Conservation (phyloP, 1,140 invertebrate genomes). For the Sarcophaga bullata region DNA sequence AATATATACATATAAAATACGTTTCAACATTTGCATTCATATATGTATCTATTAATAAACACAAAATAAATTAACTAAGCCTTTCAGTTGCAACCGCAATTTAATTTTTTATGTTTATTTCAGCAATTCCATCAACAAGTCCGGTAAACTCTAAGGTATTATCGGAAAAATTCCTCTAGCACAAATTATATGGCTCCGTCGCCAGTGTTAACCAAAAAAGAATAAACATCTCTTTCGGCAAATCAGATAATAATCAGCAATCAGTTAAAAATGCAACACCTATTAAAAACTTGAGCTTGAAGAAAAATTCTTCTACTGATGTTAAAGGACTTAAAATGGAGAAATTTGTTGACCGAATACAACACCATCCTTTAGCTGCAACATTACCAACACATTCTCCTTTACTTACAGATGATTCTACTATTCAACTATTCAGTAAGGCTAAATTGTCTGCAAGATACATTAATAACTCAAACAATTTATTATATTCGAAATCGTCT, state of each 20-base stretch:
- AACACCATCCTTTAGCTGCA: constrained; percentile 46
- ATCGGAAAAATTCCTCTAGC: constrained; percentile 84
- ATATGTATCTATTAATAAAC: too few relatives aligned
- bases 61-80: too few relatives aligned
- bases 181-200: constrained; percentile 69
- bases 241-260: background rate
- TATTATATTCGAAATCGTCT: background rate
- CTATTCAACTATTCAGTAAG: constrained; percentile 50
- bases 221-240: background rate
- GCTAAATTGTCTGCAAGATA: constrained; percentile 58
- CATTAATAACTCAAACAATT: constrained; percentile 50
- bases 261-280: background rate
- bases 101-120: constrained; percentile 47
- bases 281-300: background rate
- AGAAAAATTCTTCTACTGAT: background rate
- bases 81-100: background rate
- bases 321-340: background rate
- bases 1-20: too few relatives aligned
- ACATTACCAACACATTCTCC: constrained; percentile 58
- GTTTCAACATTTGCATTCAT: too few relatives aligned
- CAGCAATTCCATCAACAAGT: constrained; percentile 73
- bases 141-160: constrained; percentile 80
- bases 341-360: background rate
- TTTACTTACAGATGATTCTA: constrained; percentile 46
- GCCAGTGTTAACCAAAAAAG: constrained; percentile 46